Conservation (phyloP, 2,113 vertebrate species). For the Onychostoma macrolepis region DNA sequence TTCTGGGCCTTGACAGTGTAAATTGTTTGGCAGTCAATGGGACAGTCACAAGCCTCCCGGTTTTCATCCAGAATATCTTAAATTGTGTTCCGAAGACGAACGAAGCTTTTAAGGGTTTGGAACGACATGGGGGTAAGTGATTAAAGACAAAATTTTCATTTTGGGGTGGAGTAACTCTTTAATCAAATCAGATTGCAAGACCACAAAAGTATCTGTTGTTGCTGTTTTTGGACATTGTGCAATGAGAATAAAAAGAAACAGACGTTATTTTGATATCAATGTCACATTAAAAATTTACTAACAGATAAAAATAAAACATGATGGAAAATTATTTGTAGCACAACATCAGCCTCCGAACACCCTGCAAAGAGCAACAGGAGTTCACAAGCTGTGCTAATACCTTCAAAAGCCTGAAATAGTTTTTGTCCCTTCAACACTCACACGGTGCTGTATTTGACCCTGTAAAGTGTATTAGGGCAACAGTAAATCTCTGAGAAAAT, state of each 20-base stretch:
- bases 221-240: too few species aligned
- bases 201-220: too few species aligned
- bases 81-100: too few species aligned
- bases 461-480: conserved; percentile 10
- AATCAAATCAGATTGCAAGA: too few species aligned
- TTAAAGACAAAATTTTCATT: too few species aligned
- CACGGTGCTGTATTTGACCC: conserved; percentile 30
- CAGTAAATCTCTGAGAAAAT: conserved; percentile 31
- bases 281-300: not conserved
- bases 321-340: not conserved
- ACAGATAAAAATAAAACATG: not conserved
- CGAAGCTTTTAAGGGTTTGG: too few species aligned
- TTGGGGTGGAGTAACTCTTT: too few species aligned
- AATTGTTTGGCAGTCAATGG: too few species aligned
- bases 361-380: not conserved
- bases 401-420: conserved; percentile 26
- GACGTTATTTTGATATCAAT: not conserved
- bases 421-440: conserved; percentile 38
- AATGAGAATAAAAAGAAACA: not conserved
- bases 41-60: too few species aligned
- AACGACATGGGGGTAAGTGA: too few species aligned
- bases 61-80: too few species aligned
- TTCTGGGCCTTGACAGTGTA: too few species aligned
- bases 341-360: not conserved
- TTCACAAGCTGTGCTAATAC: conserved; percentile 22